phyloP scores from a whole-genome alignment of 2,797 vertebrate species.

The Eidolon dupreanum region DNA sequence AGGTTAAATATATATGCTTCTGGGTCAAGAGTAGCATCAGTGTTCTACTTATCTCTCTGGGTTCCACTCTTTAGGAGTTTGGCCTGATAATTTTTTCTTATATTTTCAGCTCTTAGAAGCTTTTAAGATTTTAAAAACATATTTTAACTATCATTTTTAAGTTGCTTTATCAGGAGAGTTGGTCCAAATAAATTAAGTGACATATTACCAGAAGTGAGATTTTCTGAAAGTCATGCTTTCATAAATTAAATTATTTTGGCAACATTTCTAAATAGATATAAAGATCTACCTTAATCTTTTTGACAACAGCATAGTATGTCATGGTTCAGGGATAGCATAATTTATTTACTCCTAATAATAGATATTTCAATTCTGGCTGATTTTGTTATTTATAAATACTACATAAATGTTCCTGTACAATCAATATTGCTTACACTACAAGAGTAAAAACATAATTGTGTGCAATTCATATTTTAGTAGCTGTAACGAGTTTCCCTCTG shows the following conservation, averaged over 20 bases:
- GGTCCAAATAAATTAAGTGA: neutral
- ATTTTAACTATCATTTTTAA: neutral
- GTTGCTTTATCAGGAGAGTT: neutral
- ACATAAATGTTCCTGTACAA: neutral
- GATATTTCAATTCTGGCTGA: neutral
- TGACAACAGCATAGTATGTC: neutral
- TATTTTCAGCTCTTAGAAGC: neutral
- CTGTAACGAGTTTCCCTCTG: neutral
- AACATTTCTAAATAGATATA: conserved; percentile 11
- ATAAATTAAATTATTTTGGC: neutral
- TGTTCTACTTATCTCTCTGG: neutral
- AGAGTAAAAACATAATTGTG: neutral
- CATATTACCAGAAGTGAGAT: neutral
- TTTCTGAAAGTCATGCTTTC: conserved; percentile 1
- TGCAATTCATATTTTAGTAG: conserved; percentile 1
- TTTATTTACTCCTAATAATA: neutral
- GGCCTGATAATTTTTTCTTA: neutral
- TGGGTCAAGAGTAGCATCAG: neutral
- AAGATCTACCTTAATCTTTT: conserved; percentile 1
- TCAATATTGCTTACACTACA: neutral
- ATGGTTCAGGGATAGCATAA: neutral
- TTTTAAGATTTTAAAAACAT: neutral
- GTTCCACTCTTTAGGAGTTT: neutral
- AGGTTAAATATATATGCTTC: neutral
- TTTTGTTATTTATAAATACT: neutral